Evolutionary conservation across 2,888 invertebrate genomes (phyloP).

Genomic region (Thecocarcelia acutangulata): DNA sequence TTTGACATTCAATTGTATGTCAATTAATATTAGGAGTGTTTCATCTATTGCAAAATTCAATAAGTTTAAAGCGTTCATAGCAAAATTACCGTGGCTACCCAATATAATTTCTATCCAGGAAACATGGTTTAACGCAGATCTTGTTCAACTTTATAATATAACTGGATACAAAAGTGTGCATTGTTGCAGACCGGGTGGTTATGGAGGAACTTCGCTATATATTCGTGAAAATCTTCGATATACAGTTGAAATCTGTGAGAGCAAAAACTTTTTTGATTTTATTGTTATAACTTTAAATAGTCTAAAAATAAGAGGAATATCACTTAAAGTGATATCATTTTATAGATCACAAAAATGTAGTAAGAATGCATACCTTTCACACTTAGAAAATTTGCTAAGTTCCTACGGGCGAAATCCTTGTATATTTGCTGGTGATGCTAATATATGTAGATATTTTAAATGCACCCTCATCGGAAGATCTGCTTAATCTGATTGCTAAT

Average conservation of each 20-base stretch:
- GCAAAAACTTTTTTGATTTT: not conserved
- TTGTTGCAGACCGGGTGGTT: slow-evolving; percentile 1
- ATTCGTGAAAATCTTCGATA: not conserved
- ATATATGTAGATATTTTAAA: not conserved
- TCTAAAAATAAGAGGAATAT: not conserved
- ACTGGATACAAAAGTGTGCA: not conserved
- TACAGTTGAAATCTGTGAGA: not conserved
- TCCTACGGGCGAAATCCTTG: not conserved
- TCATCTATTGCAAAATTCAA: not conserved
- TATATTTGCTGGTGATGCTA: not conserved
- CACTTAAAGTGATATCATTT: not conserved
- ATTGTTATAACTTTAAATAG: not conserved
- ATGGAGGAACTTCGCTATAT: not conserved
- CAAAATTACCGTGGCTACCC: not conserved
- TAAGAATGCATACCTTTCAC: not conserved
- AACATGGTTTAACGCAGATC: not conserved
- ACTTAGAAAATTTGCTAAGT: not conserved
- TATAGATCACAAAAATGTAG: slow-evolving; percentile 12
- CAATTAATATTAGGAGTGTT: not conserved
- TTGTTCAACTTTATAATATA: not conserved
- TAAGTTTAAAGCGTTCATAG: not conserved
- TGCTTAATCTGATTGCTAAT: not conserved
- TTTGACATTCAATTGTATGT: not conserved
- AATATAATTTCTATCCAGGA: not conserved
- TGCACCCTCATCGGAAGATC: not conserved